These are phyloP conservation scores for Ivindomyrus marchei DNA, from an alignment of 2,113 vertebrate species.

Conservation along the genomic window DNA sequence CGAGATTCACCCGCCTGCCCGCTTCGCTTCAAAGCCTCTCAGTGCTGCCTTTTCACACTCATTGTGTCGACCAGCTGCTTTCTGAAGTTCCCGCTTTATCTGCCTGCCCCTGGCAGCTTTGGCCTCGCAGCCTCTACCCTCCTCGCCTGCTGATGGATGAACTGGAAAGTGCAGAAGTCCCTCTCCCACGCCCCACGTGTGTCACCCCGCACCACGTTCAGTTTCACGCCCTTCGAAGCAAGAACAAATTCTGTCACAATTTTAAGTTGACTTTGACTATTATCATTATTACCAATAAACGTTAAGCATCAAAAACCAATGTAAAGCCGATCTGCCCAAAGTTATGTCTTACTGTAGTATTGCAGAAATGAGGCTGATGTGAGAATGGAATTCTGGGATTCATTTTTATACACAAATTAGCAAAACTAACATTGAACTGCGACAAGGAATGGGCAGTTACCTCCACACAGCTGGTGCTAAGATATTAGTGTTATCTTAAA, in stretches of 20 bases:
- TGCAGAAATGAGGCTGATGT: background rate
- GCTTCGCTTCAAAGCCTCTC: conserved; percentile 40
- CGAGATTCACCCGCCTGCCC: conserved; percentile 41
- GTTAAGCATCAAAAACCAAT: background rate
- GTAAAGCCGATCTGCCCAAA: background rate
- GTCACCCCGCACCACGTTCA: conserved; percentile 51
- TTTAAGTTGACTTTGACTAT: background rate
- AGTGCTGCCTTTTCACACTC: conserved; percentile 57
- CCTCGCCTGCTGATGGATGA: conserved; percentile 50
- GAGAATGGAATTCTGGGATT: background rate
- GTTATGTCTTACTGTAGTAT: background rate
- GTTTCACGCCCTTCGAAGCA: conserved; percentile 29
- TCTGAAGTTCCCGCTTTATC: conserved; percentile 67
- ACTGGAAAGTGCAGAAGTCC: conserved; percentile 39
- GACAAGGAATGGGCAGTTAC: background rate
- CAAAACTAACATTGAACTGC: background rate
- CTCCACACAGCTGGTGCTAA: background rate
- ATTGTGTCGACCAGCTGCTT: conserved; percentile 55
- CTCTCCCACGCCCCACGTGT: conserved; percentile 34
- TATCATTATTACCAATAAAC: background rate
- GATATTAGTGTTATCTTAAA: background rate
- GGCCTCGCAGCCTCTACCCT: conserved; percentile 43
- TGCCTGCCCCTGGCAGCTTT: conserved; percentile 67
- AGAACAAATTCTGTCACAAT: background rate
- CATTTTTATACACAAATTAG: background rate